phyloP scores from a whole-genome alignment of 2,888 invertebrate genomes.

The Amorpha juglandis region DNA sequence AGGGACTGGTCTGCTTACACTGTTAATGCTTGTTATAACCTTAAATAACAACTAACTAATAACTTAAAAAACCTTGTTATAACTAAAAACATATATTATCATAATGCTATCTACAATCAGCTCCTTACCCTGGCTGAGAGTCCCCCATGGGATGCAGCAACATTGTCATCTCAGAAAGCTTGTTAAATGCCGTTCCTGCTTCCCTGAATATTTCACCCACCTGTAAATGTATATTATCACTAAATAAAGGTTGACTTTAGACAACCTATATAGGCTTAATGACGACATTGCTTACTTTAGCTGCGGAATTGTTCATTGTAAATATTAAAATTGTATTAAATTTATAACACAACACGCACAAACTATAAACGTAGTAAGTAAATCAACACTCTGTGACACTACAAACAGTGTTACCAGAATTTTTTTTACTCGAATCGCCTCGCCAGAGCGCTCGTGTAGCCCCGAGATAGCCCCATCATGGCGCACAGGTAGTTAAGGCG shows the following conservation, averaged over 20 bases:
- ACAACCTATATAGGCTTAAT: neutral
- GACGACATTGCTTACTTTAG: constrained; percentile 47
- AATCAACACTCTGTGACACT: too few relatives aligned
- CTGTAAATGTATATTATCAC: constrained; percentile 73
- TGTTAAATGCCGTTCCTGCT: constrained; percentile 96
- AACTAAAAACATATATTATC: too few relatives aligned
- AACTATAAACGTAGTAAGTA: neutral
- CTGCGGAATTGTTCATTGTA: constrained; percentile 56
- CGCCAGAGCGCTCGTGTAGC: too few relatives aligned
- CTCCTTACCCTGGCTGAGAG: constrained; percentile 88
- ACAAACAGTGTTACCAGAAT: too few relatives aligned
- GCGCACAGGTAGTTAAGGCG: too few relatives aligned
- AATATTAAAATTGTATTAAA: neutral
- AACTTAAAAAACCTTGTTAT: too few relatives aligned
- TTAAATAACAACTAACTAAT: too few relatives aligned
- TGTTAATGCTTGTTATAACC: too few relatives aligned
- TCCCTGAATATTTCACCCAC: constrained; percentile 98
- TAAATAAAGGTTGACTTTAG: neutral
- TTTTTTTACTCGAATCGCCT: too few relatives aligned
- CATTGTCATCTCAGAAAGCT: constrained; percentile 96
- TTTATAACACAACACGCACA: neutral
- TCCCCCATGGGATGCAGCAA: constrained; percentile 96
- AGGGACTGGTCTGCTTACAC: too few relatives aligned
- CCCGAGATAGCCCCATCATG: too few relatives aligned
- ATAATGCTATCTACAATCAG: too few relatives aligned